Evolutionary conservation across 2,888 invertebrate genomes (phyloP).

Genomic region (Agrilus biguttatus): DNA sequence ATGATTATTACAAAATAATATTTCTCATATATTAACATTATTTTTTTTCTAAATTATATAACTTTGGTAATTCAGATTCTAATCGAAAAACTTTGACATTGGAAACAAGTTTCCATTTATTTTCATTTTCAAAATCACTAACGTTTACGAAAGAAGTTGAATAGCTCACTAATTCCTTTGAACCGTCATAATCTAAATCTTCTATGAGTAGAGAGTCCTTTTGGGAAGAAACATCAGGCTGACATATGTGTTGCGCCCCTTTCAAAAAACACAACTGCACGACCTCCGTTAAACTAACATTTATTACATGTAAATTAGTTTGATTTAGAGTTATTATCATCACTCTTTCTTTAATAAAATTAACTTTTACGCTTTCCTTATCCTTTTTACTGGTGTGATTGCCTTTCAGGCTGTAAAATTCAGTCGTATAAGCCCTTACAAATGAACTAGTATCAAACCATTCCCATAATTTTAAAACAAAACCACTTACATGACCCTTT

Average conservation of each 20-base stretch:
- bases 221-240: slow-evolving; percentile 60
- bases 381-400: slow-evolving; percentile 1
- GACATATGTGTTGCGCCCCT: slow-evolving; percentile 39
- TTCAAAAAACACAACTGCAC: slow-evolving; percentile 51
- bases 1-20: no score
- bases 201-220: slow-evolving; percentile 57
- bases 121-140: slow-evolving; percentile 16
- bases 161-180: slow-evolving; percentile 65
- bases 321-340: slow-evolving; percentile 68
- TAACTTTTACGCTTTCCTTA: slow-evolving; percentile 7
- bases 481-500: slow-evolving; percentile 50
- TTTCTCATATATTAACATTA: no score
- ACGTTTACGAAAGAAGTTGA: slow-evolving; percentile 38
- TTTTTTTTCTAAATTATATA: slow-evolving; percentile 30
- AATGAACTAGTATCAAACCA: slow-evolving; percentile 38
- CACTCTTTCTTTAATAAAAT: slow-evolving; percentile 41
- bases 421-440: slow-evolving; percentile 1
- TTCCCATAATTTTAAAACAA: slow-evolving; percentile 72
- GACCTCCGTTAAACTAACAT: slow-evolving; percentile 65
- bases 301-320: slow-evolving; percentile 56
- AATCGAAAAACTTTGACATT: slow-evolving; percentile 53
- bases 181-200: slow-evolving; percentile 61
- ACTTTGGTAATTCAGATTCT: slow-evolving; percentile 57
- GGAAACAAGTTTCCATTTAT: slow-evolving; percentile 47
- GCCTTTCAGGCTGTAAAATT: slow-evolving; percentile 1